Evolutionary conservation across 1,140 invertebrate genomes (phyloP).

Genomic region (Pseudachorutes palmiensis): DNA sequence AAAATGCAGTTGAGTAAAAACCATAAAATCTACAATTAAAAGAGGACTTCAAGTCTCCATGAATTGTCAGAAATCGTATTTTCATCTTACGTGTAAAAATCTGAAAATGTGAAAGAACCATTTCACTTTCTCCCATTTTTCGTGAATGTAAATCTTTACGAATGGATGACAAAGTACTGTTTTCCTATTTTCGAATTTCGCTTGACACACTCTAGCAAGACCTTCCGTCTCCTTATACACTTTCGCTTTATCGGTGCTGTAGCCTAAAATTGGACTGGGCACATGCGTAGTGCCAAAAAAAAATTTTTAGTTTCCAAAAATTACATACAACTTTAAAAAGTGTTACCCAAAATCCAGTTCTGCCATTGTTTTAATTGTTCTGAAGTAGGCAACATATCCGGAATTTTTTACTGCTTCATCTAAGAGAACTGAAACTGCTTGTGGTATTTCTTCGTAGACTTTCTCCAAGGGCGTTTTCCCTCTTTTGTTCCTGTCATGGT

Average conservation of each 20-base stretch:
- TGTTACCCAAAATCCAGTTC: constrained; percentile 14
- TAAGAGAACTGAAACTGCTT: constrained; percentile 5
- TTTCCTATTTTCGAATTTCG: constrained; percentile 2
- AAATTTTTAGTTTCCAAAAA: too few species aligned
- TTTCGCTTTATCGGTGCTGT: neutral
- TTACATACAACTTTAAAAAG: too few species aligned
- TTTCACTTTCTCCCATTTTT: constrained; percentile 10
- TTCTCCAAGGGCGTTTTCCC: constrained; percentile 14
- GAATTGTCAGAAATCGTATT: neutral
- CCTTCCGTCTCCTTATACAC: constrained; percentile 16
- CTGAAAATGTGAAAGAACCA: constrained; percentile 9
- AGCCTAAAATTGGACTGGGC: constrained; percentile 12
- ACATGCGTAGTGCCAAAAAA: too few species aligned
- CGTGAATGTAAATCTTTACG: neutral
- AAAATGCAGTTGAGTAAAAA: constrained; percentile 6
- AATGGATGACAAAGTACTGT: constrained; percentile 11
- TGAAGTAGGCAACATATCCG: constrained; percentile 2
- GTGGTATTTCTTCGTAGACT: constrained; percentile 15
- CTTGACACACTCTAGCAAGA: constrained; percentile 5
- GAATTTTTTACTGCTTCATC: neutral
- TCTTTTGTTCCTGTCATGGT: neutral
- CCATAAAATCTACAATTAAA: constrained; percentile 12
- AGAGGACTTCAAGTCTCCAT: neutral
- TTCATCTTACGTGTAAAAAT: constrained; percentile 8
- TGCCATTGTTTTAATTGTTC: constrained; percentile 2